phyloP scores from a whole-genome alignment of 2,113 vertebrate genomes.

The Periophthalmodon schlosseri region DNA sequence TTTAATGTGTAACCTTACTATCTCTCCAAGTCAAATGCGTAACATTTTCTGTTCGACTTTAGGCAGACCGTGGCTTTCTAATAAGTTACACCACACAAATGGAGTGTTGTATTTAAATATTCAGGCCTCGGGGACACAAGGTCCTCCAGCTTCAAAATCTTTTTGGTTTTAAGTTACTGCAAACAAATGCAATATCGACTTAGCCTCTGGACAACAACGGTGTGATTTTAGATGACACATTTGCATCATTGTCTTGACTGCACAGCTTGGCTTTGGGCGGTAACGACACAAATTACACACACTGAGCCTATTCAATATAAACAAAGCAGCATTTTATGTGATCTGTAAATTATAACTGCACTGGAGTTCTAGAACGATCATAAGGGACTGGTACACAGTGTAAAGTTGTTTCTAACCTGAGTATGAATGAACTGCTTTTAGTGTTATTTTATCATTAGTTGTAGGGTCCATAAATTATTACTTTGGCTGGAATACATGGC shows the following conservation, averaged over 20 bases:
- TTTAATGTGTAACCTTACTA: constrained; percentile 41
- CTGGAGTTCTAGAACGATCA: no score
- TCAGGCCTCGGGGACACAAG: constrained; percentile 20
- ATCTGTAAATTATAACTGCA: no score
- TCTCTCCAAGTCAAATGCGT: constrained; percentile 30
- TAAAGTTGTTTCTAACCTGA: no score
- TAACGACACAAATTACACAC: not conserved
- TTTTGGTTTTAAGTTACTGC: not conserved
- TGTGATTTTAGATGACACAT: not conserved
- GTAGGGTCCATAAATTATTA: no score
- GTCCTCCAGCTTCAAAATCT: constrained; percentile 32
- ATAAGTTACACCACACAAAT: constrained; percentile 49
- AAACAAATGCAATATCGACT: not conserved
- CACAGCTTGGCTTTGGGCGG: not conserved
- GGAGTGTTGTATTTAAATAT: constrained; percentile 61
- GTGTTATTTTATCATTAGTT: no score
- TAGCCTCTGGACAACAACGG: not conserved
- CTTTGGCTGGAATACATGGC: no score
- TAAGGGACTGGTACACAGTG: no score
- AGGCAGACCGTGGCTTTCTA: constrained; percentile 51
- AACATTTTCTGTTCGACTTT: constrained; percentile 44
- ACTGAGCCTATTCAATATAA: not conserved
- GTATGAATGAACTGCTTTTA: no score
- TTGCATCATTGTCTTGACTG: not conserved
- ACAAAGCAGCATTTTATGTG: not conserved